phyloP scores from a whole-genome alignment of 2,797 vertebrate species.

The Nyctibius grandis region DNA sequence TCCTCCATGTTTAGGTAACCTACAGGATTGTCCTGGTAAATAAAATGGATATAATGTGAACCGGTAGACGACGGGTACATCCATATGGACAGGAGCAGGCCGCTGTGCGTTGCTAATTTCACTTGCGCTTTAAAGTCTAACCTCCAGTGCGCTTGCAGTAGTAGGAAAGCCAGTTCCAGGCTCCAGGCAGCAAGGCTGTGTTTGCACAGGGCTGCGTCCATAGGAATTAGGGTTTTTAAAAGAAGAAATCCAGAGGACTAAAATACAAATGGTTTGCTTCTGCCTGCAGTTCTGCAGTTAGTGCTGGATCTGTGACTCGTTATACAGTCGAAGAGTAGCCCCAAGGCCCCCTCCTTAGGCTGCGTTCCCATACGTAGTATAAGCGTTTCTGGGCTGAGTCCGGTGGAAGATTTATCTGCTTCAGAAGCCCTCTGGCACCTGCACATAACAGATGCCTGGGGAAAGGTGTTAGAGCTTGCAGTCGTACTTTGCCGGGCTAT shows the following conservation, averaged over 20 bases:
- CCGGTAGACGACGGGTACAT: neutral
- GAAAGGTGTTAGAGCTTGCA: neutral
- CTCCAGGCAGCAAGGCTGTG: neutral
- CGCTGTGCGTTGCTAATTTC: neutral
- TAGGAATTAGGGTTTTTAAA: neutral
- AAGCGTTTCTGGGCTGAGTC: neutral
- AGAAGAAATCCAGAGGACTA: neutral
- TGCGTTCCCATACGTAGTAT: fast-evolving
- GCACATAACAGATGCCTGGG: neutral
- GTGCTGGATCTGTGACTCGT: neutral
- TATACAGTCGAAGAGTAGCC: neutral
- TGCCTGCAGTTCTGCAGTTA: neutral
- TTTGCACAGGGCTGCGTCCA: neutral
- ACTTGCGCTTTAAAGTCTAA: neutral
- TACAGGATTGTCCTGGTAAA: neutral
- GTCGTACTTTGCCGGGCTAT: fast-evolving
- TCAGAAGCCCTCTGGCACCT: neutral
- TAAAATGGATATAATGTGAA: neutral
- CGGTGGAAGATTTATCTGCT: neutral
- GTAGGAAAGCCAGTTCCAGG: neutral
- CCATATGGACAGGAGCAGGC: neutral
- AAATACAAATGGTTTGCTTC: neutral
- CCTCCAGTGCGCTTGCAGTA: neutral
- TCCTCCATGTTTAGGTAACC: neutral
- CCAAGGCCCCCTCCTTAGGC: neutral